Evolutionary conservation across 1,140 invertebrate species (phyloP).

Genomic region (Telenomus remus): DNA sequence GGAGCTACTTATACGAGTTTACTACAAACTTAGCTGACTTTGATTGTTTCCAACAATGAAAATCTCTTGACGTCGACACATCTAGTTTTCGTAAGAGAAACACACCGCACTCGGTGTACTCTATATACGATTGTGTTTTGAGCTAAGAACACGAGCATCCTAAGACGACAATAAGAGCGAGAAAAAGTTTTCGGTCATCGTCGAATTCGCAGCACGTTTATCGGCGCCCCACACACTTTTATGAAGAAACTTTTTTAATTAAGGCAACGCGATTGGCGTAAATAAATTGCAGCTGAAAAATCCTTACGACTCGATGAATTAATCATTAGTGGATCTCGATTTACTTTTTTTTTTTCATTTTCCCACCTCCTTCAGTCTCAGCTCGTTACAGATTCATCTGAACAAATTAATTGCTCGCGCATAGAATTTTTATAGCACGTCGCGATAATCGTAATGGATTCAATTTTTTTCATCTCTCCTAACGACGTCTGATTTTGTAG

Average conservation of each 20-base stretch:
- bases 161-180: slow-evolving; percentile 30
- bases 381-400: slow-evolving; percentile 32
- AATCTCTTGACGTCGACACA: slow-evolving; percentile 49
- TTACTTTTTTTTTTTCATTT: slow-evolving; percentile 1
- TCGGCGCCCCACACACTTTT: slow-evolving; percentile 16
- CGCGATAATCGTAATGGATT: slow-evolving; percentile 35
- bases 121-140: slow-evolving; percentile 39
- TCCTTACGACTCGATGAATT: slow-evolving; percentile 20
- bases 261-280: slow-evolving; percentile 18
- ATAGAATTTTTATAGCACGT: slow-evolving; percentile 38
- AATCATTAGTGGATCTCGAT: slow-evolving; percentile 6
- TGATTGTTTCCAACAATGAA: slow-evolving; percentile 48
- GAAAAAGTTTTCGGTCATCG: slow-evolving; percentile 5
- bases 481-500: slow-evolving; percentile 14
- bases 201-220: slow-evolving; percentile 13
- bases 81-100: slow-evolving; percentile 53
- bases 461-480: slow-evolving; percentile 26
- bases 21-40: slow-evolving; percentile 50
- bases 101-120: slow-evolving; percentile 28
- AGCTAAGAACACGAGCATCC: slow-evolving; percentile 21
- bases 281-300: slow-evolving; percentile 18
- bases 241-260: slow-evolving; percentile 50
- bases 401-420: slow-evolving; percentile 46
- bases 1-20: slow-evolving; percentile 46
- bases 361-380: slow-evolving; percentile 6